Evolutionary conservation across 2,888 invertebrate genomes (phyloP), one percentile per base, ranked within the genome.

Genomic region (Lepas anatifera): DNA sequence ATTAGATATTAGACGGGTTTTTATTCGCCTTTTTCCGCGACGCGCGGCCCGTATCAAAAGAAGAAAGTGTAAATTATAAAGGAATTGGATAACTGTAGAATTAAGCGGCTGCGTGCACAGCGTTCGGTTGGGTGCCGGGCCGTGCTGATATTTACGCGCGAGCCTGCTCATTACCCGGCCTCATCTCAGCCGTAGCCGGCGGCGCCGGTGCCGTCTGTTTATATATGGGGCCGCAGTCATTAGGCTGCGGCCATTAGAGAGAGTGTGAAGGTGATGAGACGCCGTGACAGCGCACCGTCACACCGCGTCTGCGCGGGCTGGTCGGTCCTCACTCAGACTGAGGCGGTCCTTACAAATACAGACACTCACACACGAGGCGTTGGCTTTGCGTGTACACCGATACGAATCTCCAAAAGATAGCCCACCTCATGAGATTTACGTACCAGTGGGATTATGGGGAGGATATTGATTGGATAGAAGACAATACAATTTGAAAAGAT

Each of bases 51-150:
- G 58, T 58, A 58, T 58, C 58, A 58, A 58, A 58, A 58, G 58
- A 58, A 58, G 58, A 58, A 58, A 58, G 58, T 58, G 58, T 58
- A 58, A 58, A 58, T 58, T 58, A 58, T 58, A 58, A 58, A 58
- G 58, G 58, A 58, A 58, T 58, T 58, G 58, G 58, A 58, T 58
- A 58, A 58, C 58, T 58, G 58, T 58, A 35, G 58, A 58, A 58
- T 58, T 58, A 58, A 58, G 32, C 32, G 35, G 58, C 58, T 35
- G 58, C 35, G 25, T 58, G 58, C 58, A 58, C 58, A 35, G 35
- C 22, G 58, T 35, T 58, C 29, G 22, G 58, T 58, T 35, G 35
- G 58, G n/a, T 18, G 32, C 32, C 11, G 58, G n/a, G n/a, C n/a
- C n/a, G n/a, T n/a, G n/a, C n/a, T 35, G 58, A 58, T 58, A 58